Base-by-base conservation (phyloP, 2,113 vertebrate genomes). In the Chamaea fasciata region DNA sequence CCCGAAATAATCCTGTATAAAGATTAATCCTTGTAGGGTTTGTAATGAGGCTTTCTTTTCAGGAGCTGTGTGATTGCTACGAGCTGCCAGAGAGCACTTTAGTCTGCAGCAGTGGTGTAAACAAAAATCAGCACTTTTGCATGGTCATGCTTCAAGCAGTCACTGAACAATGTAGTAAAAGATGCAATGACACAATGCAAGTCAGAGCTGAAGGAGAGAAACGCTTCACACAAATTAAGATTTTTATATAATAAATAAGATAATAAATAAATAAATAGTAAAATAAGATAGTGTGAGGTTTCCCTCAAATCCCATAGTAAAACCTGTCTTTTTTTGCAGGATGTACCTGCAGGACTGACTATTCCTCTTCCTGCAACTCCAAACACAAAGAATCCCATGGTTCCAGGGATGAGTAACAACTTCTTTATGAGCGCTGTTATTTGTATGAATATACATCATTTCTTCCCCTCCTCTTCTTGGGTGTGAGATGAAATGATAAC, bases 361-460 rank as follows among this genome's bases (percentile, higher is more conserved):
- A 23, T 2, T 73, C 44, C 27, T 62, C 64, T 63, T 75, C 33
- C 57, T 52, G 44, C 13, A 15, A 1, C 18, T 52, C 28, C 28
- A 41, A 44, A 23, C 20, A 59, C 73, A 41, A 67, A 70, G 0
- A n/a, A 9, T 37, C 62, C 24, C 26, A 13, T 3, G 26, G 4
- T 35, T 70, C 55, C 12, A 42, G 50, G 75, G 52, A 69, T 0
- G 0, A 74, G 6, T 0, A 8, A 5, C 9, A 87, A 8, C 60
- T 87, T 55, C 53, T 67, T 56, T 16, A 21, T 3, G 5, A 53
- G 9, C 49, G 5, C 23, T 67, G 15, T 8, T 56, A 1, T 41
- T 75, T 55, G 10, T 37, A 27, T 15, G 49, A 35, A 35, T 55
- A 56, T 14, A 27, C 1, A 26, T 41, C 1, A 30, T n/a, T 73